A percentile compares a stretch with the other conserved stretches of the same genome.
Evolutionary conservation across 2,797 vertebrate genomes (phyloP).

Genomic region (Scleropages formosus): DNA sequence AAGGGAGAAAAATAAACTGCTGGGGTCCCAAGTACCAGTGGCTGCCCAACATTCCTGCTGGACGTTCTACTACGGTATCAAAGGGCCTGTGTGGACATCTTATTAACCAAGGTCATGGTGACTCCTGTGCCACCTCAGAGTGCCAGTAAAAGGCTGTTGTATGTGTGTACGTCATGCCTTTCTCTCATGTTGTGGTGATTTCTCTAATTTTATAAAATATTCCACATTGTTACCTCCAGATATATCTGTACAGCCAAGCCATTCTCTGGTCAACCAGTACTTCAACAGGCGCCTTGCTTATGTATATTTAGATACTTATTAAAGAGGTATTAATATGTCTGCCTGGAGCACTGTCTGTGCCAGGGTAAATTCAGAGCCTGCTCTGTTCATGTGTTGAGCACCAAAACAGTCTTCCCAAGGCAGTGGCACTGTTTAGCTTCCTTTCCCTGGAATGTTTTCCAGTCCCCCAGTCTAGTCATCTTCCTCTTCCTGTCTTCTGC

Average conservation of each 20-base stretch:
- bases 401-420: conserved; percentile 2
- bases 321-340: not conserved
- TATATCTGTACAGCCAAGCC: too few species aligned
- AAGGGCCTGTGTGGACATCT: too few species aligned
- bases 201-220: not conserved
- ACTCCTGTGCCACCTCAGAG: too few species aligned
- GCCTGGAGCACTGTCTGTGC: not conserved
- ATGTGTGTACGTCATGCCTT: not conserved
- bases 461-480: conserved; percentile 11
- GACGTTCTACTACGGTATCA: too few species aligned
- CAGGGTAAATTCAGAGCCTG: not conserved
- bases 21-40: too few species aligned
- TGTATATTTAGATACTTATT: not conserved
- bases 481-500: conserved; percentile 20
- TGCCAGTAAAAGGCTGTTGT: not conserved
- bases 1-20: too few species aligned
- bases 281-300: not conserved
- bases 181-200: not conserved
- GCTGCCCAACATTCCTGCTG: too few species aligned
- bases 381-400: not conserved
- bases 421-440: not conserved
- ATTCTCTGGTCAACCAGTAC: not conserved
- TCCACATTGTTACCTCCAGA: too few species aligned
- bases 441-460: conserved; percentile 14
- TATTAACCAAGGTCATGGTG: too few species aligned